Evolutionary conservation across 2,113 vertebrate species (phyloP).

Genomic region (Corythoichthys haematopterus): DNA sequence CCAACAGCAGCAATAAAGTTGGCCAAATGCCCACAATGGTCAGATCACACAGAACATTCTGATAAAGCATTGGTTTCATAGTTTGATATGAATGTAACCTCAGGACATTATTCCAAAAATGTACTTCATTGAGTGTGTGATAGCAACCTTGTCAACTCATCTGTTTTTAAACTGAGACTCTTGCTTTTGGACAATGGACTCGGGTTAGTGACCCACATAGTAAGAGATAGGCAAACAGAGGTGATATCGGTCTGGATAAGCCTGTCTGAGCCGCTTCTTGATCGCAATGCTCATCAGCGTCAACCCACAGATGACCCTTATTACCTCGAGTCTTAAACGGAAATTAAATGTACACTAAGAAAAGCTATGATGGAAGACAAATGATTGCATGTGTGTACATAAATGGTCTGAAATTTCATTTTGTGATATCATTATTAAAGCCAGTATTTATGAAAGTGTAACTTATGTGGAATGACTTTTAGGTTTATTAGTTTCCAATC

Average conservation of each 20-base stretch:
- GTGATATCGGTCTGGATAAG: constrained; percentile 48
- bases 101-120: neutral
- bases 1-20: neutral
- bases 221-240: constrained; percentile 21
- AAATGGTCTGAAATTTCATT: neutral
- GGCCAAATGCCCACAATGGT: neutral
- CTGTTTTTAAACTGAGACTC: constrained; percentile 10
- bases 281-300: constrained; percentile 17
- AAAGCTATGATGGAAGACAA: neutral
- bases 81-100: neutral
- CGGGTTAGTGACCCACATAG: constrained; percentile 33
- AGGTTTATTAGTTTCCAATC: neutral
- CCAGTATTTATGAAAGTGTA: neutral
- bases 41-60: neutral
- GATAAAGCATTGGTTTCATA: neutral
- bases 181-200: constrained; percentile 11
- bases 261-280: constrained; percentile 53
- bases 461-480: neutral
- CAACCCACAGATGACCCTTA: neutral
- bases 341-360: neutral
- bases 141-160: neutral
- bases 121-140: neutral
- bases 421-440: neutral
- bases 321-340: neutral
- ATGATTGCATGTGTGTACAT: constrained; percentile 3